These are phyloP conservation scores for Apistogramma diplotaenia DNA, from an alignment of 2,113 vertebrate genomes.

Conservation along the genomic window DNA sequence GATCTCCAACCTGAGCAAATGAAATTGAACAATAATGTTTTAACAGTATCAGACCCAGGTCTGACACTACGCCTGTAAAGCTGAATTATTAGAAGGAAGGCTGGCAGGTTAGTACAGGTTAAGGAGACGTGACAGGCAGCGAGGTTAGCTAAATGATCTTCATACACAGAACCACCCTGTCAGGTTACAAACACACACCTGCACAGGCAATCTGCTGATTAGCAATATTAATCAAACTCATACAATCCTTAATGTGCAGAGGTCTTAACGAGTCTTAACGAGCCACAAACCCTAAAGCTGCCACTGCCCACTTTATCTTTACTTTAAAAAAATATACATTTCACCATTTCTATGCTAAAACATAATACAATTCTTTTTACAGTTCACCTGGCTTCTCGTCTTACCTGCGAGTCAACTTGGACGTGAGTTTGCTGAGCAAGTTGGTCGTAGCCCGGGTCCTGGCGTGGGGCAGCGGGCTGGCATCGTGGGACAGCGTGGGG, in stretches of 20 bases:
- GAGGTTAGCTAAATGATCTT: constrained; percentile 29
- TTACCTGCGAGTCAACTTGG: constrained; percentile 93
- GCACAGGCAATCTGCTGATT: background rate
- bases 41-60: constrained; percentile 36
- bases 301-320: background rate
- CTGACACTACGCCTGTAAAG: constrained; percentile 39
- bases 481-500: constrained; percentile 84
- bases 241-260: background rate
- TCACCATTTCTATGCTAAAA: background rate
- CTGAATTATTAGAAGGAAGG: constrained; percentile 19
- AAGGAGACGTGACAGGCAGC: constrained; percentile 46
- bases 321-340: background rate
- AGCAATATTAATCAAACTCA: background rate
- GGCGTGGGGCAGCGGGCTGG: constrained; percentile 80
- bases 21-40: background rate
- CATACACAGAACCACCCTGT: background rate
- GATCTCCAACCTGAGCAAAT: background rate
- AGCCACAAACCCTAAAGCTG: background rate
- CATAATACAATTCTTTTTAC: too few relatives aligned
- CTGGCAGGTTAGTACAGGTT: constrained; percentile 63
- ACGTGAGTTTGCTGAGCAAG: constrained; percentile 92
- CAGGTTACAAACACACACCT: background rate
- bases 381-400: constrained; percentile 46
- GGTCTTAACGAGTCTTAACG: background rate
- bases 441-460: constrained; percentile 86